phyloP scores from a whole-genome alignment of 2,113 vertebrate genomes.

The Lophura nycthemera region DNA sequence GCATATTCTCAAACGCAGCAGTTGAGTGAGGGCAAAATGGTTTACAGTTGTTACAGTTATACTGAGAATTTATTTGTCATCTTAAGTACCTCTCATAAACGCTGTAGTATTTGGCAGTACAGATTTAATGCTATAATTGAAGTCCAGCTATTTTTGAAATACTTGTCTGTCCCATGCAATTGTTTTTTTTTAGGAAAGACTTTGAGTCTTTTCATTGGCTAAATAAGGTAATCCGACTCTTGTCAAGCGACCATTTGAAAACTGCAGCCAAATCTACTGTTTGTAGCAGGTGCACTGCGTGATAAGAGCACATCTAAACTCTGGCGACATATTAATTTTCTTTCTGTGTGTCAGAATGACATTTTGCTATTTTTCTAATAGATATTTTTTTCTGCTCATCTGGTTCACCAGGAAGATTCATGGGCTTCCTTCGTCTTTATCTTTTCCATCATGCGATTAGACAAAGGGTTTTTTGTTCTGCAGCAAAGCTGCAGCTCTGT shows the following conservation, averaged over 20 bases:
- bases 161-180: neutral
- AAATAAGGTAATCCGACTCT: neutral
- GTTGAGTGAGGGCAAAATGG: neutral
- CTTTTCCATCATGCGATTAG: slow-evolving; percentile 26
- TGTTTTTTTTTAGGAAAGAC: neutral
- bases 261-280: neutral
- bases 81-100: neutral
- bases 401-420: slow-evolving; percentile 71
- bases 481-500: slow-evolving; percentile 22
- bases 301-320: neutral
- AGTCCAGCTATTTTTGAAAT: neutral
- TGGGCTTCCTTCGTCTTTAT: slow-evolving; percentile 65
- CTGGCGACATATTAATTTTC: neutral
- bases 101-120: neutral
- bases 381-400: slow-evolving; percentile 62
- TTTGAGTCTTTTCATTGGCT: neutral
- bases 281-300: neutral
- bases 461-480: neutral
- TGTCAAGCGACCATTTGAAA: neutral
- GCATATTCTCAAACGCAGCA: neutral
- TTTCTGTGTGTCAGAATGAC: slow-evolving; percentile 27
- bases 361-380: slow-evolving; percentile 37
- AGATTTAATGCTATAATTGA: neutral
- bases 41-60: neutral
- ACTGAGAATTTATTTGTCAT: neutral